A percentile compares a stretch with the other conserved stretches of the same genome.
phyloP scores from a whole-genome alignment of 2,797 vertebrate species.

The Spinus pinus region DNA sequence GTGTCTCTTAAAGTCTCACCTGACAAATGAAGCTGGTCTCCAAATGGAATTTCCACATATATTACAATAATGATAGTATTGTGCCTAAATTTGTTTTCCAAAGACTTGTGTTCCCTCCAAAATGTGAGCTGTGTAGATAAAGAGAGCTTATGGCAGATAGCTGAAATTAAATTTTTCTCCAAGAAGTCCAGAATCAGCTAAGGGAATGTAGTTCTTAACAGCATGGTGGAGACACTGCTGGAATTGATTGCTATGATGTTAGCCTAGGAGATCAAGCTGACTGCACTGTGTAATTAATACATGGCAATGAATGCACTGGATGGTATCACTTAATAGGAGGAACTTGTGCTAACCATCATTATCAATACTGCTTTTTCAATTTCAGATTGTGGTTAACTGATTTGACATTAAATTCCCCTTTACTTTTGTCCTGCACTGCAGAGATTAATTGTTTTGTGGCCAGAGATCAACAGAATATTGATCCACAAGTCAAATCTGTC shows the following conservation, averaged over 20 bases:
- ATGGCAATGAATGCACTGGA: not conserved
- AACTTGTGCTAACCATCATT: not conserved
- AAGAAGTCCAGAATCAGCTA: not conserved
- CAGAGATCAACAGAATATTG: slow-evolving; percentile 35
- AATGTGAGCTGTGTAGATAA: not conserved
- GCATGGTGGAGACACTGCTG: not conserved
- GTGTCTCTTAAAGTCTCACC: not conserved
- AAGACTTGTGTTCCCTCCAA: not conserved
- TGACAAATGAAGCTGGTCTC: not conserved
- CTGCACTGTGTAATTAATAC: not conserved
- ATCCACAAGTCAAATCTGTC: slow-evolving; percentile 42
- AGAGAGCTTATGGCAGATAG: not conserved
- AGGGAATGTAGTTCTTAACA: not conserved
- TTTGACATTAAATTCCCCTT: slow-evolving; percentile 24
- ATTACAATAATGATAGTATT: not conserved
- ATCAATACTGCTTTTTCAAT: slow-evolving; percentile 8
- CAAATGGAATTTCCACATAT: not conserved
- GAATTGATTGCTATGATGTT: not conserved
- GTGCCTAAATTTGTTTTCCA: not conserved
- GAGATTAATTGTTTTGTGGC: slow-evolving; percentile 32
- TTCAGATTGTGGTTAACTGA: slow-evolving; percentile 20
- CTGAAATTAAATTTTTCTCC: not conserved
- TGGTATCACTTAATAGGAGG: not conserved
- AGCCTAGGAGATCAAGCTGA: not conserved
- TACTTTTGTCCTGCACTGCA: not conserved